Evolutionary conservation across 2,113 vertebrate species (phyloP), one percentile per base, ranked within the genome.

Genomic region (Hippocampus mohnikei): DNA sequence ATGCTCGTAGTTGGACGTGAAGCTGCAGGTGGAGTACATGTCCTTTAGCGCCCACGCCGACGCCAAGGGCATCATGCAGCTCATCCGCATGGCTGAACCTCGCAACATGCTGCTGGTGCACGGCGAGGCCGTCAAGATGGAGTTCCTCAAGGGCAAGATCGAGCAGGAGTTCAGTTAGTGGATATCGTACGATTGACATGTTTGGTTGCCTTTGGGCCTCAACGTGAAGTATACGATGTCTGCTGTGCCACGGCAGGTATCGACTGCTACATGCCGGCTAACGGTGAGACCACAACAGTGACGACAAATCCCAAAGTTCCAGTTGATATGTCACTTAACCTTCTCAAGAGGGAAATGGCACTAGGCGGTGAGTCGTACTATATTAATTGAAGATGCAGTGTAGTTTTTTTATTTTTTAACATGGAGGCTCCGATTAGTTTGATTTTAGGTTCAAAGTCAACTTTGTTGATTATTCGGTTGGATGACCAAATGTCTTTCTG

Each of bases 11-110:
- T 59, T 99, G 88, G 96, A 98, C 0, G 95, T 99, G 50, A 98
- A 98, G 92, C 94, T 99, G 85, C 97, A 99, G 89, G 97, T 99
- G 89, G 97, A 99, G 78, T 99, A 99, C 92, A 99, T 99, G 97
- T 98, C 97, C 11, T 99, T 99, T 88, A 99, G 97, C 0, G 96
- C 96, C 48, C 97, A 98, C 0, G 97, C 97, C 0, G 97, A 99
- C 0, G 97, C 97, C 71, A 99, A 99, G 79, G 97, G 97, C 44
- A 98, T 99, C 86, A 99, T 99, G 97, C 97, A 98, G 91, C 94
- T 99, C 27, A 96, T 98, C 29, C 94, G 97, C 9, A 97, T 98
- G 92, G 97, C 96, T 0, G 97, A 99, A 88, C 97, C 97, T 0
- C 90, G 93, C 0, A 94, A 89, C 0, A 94, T 99, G 74, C 92